Evolutionary conservation across 2,113 vertebrate species (phyloP).

Genomic region (Poeciliopsis prolifica): DNA sequence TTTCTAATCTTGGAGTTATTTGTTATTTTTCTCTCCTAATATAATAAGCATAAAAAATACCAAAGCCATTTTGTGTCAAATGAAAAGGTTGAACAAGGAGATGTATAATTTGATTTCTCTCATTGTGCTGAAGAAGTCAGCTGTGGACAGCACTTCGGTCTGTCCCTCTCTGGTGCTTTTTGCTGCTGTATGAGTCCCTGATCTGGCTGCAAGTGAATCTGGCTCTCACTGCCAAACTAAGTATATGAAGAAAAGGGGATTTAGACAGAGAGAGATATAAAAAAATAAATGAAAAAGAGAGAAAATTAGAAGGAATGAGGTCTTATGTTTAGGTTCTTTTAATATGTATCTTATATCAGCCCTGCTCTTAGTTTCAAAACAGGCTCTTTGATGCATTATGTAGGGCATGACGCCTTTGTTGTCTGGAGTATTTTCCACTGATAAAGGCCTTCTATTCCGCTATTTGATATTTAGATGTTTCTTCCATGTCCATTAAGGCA

Average conservation of each 20-base stretch:
- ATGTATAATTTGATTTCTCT: slow-evolving; percentile 39
- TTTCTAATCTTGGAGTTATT: slow-evolving; percentile 16
- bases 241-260: slow-evolving; percentile 26
- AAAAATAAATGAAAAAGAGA: slow-evolving; percentile 30
- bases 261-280: slow-evolving; percentile 26
- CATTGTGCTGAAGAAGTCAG: slow-evolving; percentile 40
- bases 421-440: slow-evolving; percentile 13
- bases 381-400: slow-evolving; percentile 30
- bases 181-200: slow-evolving; percentile 50
- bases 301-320: slow-evolving; percentile 18
- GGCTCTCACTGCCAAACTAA: slow-evolving; percentile 45
- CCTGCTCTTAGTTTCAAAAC: slow-evolving; percentile 6
- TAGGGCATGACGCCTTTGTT: not conserved
- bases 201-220: slow-evolving; percentile 58
- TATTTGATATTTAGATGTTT: slow-evolving; percentile 38
- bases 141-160: not conserved
- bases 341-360: slow-evolving; percentile 18
- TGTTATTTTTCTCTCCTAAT: not conserved
- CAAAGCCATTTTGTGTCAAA: not conserved
- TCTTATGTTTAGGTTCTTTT: slow-evolving; percentile 8
- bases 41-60: slow-evolving; percentile 13
- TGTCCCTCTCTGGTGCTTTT: slow-evolving; percentile 55
- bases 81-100: slow-evolving; percentile 1
- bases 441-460: slow-evolving; percentile 1
- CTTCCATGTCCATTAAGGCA: slow-evolving; percentile 12